Conservation (phyloP, 1,140 invertebrate genomes). For the Adelges cooleyi region DNA sequence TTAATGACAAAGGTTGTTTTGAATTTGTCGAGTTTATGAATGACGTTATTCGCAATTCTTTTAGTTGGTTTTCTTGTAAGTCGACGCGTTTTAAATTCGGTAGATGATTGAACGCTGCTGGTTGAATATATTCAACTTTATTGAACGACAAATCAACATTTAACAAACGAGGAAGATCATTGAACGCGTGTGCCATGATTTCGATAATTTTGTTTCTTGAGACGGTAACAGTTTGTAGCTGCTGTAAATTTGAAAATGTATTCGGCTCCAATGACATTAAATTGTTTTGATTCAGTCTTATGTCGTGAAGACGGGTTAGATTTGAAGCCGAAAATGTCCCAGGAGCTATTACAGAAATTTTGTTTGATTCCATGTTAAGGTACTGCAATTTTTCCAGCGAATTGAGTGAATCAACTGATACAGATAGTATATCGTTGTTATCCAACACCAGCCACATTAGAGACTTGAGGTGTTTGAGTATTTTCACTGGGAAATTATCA, state of each 20-base stretch:
- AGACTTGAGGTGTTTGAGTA: slow-evolving; percentile 54
- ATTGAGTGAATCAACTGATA: slow-evolving; percentile 49
- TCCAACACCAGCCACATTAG: slow-evolving; percentile 76
- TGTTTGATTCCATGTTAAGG: slow-evolving; percentile 76
- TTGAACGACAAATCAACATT: slow-evolving; percentile 59
- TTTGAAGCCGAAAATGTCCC: slow-evolving; percentile 54
- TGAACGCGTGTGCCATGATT: slow-evolving; percentile 48
- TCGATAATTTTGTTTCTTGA: slow-evolving; percentile 55
- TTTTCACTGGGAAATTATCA: slow-evolving; percentile 61
- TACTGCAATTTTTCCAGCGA: slow-evolving; percentile 62
- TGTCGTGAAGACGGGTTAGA: slow-evolving; percentile 61
- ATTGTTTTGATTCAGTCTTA: slow-evolving; percentile 63
- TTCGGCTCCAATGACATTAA: slow-evolving; percentile 47
- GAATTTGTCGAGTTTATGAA: slow-evolving; percentile 53
- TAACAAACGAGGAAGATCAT: slow-evolving; percentile 51
- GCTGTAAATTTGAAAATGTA: slow-evolving; percentile 51
- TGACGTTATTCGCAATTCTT: slow-evolving; percentile 50
- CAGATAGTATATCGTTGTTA: slow-evolving; percentile 68
- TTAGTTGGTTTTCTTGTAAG: slow-evolving; percentile 57
- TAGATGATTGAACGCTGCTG: slow-evolving; percentile 53
- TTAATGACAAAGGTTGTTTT: slow-evolving; percentile 49
- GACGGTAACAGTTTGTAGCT: slow-evolving; percentile 56
- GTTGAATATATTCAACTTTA: slow-evolving; percentile 48
- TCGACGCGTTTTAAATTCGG: slow-evolving; percentile 56
- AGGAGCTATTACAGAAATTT: slow-evolving; percentile 49